Conservation (phyloP, 92 coral and sea anemone species). For the Umimayanthus chanpuru region DNA sequence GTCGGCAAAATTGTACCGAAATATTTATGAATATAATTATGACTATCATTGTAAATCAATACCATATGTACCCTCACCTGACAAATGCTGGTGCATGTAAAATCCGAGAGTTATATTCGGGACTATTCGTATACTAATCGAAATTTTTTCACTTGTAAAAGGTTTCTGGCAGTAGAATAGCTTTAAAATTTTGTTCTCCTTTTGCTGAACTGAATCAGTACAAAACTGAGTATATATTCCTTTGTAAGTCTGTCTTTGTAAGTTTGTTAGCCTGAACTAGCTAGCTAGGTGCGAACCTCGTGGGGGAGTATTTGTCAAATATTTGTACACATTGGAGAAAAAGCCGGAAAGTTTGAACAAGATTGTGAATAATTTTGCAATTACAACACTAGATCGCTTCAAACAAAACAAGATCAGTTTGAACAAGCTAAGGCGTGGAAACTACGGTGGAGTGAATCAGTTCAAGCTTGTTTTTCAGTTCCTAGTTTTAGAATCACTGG, state of each 20-base stretch:
- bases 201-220: not conserved
- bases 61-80: too few relatives aligned
- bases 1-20: too few relatives aligned
- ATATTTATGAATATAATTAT: too few relatives aligned
- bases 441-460: not conserved
- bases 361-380: conserved; percentile 6
- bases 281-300: conserved; percentile 1
- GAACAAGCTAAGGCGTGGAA: not conserved
- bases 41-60: too few relatives aligned
- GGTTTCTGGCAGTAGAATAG: not conserved
- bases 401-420: not conserved
- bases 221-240: not conserved
- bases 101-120: too few relatives aligned
- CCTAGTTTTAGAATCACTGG: not conserved
- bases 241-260: not conserved
- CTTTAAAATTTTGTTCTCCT: not conserved
- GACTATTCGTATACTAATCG: too few relatives aligned
- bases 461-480: not conserved
- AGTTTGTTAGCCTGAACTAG: not conserved
- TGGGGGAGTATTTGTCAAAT: conserved; percentile 14
- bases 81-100: too few relatives aligned
- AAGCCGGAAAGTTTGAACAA: conserved; percentile 23
- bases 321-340: conserved; percentile 1
- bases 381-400: not conserved
- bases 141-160: not conserved